Percentiles rank a stretch among this genome's conserved stretches.
These are phyloP conservation scores for Ophion slaviceki DNA, from an alignment of 2,888 invertebrate genomes.

Conservation along the genomic window DNA sequence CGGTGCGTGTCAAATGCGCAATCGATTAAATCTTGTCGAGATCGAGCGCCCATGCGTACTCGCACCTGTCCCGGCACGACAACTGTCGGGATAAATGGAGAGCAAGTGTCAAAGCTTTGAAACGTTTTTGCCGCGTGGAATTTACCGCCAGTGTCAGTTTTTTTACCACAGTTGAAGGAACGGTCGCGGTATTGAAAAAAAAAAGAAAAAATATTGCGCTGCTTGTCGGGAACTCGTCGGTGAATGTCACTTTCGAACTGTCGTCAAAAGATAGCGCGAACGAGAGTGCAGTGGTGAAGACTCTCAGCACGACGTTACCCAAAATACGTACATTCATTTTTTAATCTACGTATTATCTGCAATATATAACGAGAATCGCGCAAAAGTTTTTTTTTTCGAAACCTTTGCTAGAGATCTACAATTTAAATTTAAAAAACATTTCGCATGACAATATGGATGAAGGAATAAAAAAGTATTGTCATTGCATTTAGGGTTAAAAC, in stretches of 20 bases:
- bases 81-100: background rate
- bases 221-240: constrained; percentile 20
- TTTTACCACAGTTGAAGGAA: background rate
- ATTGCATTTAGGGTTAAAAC: no score
- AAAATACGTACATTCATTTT: background rate
- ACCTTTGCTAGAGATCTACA: no score
- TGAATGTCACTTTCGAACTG: background rate
- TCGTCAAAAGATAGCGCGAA: background rate
- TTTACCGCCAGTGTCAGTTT: background rate
- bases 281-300: background rate
- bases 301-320: background rate
- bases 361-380: background rate
- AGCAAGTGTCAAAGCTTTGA: constrained; percentile 12
- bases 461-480: no score
- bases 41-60: background rate
- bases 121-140: background rate
- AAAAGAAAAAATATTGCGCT: background rate
- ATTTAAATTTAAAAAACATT: no score
- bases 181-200: background rate
- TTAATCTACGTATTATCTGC: background rate
- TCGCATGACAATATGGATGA: no score
- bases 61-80: background rate
- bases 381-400: background rate
- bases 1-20: background rate
- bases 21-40: background rate